Evolutionary conservation across 2,113 vertebrate genomes (phyloP).

Genomic region (Jaculus jaculus): DNA sequence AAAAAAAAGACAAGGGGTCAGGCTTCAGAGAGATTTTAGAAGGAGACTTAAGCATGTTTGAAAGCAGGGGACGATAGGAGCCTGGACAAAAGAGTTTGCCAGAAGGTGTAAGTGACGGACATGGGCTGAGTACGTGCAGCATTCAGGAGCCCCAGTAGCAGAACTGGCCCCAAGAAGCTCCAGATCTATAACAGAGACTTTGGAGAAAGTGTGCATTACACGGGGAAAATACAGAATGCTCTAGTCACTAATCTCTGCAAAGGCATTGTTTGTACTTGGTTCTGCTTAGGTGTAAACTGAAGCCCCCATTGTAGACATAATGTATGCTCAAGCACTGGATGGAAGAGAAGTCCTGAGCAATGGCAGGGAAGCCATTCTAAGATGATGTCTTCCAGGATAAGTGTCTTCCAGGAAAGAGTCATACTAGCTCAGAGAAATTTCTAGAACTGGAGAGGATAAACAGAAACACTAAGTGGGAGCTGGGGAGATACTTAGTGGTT

Average conservation of each 20-base stretch:
- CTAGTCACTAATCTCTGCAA: background rate
- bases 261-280: background rate
- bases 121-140: accelerated
- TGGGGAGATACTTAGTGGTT: no score
- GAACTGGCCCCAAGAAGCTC: background rate
- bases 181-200: background rate
- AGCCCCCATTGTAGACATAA: background rate
- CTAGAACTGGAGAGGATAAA: background rate
- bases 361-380: background rate
- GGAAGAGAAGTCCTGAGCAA: background rate
- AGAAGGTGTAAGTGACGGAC: background rate
- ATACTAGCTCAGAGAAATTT: background rate
- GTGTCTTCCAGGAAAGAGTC: background rate
- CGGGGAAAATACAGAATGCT: background rate
- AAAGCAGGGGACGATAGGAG: background rate
- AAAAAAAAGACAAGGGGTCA: no score
- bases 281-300: background rate
- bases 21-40: background rate
- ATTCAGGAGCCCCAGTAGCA: background rate
- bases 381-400: background rate
- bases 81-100: background rate
- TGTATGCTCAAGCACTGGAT: background rate
- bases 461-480: background rate
- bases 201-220: background rate
- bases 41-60: background rate